These are phyloP conservation scores for Theretra japonica DNA, from an alignment of 2,888 invertebrate species.

Conservation along the genomic window DNA sequence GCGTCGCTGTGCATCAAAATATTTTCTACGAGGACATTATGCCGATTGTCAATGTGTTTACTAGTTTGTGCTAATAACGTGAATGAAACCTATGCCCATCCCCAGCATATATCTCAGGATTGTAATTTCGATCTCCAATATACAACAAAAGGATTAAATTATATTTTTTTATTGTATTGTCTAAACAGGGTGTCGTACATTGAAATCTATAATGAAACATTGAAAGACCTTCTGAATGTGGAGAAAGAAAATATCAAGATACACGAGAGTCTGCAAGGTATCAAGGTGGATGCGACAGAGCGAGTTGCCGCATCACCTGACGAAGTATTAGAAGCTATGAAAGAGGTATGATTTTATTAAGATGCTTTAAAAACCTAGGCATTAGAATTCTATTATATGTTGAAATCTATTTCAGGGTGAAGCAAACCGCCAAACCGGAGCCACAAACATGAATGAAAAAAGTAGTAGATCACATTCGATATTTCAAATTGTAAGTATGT, in stretches of 20 bases:
- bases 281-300: slow-evolving; percentile 87
- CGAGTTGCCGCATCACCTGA: slow-evolving; percentile 86
- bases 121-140: too few species aligned
- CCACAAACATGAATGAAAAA: slow-evolving; percentile 94
- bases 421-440: slow-evolving; percentile 89
- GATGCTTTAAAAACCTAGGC: neutral
- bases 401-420: slow-evolving; percentile 79
- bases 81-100: too few species aligned
- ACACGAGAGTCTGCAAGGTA: slow-evolving; percentile 86
- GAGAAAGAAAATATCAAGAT: slow-evolving; percentile 86
- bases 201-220: slow-evolving; percentile 95
- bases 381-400: neutral
- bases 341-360: slow-evolving; percentile 58
- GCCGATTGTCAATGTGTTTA: too few species aligned
- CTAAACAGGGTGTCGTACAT: slow-evolving; percentile 90
- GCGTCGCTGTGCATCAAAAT: too few species aligned
- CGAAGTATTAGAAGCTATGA: slow-evolving; percentile 85
- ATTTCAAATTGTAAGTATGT: slow-evolving; percentile 90
- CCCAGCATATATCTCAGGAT: too few species aligned
- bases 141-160: neutral
- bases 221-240: slow-evolving; percentile 89
- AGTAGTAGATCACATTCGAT: slow-evolving; percentile 96
- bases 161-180: neutral
- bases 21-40: too few species aligned
- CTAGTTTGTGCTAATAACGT: too few species aligned